Conservation (phyloP, 2,113 vertebrate genomes). For the Anhinga rufa region DNA sequence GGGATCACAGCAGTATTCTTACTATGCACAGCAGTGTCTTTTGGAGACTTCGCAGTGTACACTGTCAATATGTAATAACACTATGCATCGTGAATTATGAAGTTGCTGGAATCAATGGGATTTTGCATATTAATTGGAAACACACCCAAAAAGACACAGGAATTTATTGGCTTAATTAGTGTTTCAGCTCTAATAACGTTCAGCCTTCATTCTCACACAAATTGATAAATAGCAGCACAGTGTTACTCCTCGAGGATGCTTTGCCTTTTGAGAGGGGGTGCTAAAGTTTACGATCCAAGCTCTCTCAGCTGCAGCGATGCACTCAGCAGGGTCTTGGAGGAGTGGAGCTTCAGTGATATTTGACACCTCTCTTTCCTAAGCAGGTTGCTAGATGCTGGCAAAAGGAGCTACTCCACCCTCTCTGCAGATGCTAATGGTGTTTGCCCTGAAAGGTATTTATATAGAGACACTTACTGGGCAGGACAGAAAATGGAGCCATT, state of each 20-base stretch:
- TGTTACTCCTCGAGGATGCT: constrained; percentile 2
- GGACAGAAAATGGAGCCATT: neutral
- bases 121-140: constrained; percentile 69
- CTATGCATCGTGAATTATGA: neutral
- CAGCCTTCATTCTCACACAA: constrained; percentile 7
- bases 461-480: neutral
- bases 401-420: neutral
- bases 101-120: constrained; percentile 27
- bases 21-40: constrained; percentile 22
- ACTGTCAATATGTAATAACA: constrained; percentile 37
- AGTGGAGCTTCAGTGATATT: neutral
- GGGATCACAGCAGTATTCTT: constrained; percentile 34
- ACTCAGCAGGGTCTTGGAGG: neutral
- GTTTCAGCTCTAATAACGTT: constrained; percentile 25
- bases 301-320: neutral
- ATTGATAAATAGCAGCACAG: constrained; percentile 2
- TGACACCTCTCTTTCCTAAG: neutral
- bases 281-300: neutral
- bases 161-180: constrained; percentile 56
- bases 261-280: neutral
- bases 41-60: neutral
- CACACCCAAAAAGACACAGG: constrained; percentile 21
- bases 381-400: neutral
- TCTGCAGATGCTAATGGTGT: neutral
- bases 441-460: neutral